Base-by-base conservation (phyloP, 2,113 vertebrate species). In the Sitta europaea region DNA sequence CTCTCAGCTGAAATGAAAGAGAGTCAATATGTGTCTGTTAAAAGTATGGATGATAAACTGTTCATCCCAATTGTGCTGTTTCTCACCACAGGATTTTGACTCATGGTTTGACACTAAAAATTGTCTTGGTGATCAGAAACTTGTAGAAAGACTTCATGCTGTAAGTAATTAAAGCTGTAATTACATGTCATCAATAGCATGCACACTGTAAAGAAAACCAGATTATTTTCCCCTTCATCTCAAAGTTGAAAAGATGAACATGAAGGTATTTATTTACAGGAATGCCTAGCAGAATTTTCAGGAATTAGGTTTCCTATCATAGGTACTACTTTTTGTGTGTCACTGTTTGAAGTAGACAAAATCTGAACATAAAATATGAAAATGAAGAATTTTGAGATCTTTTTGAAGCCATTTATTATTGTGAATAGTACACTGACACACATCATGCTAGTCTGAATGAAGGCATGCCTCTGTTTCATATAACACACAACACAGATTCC, bases 31-130 rank as follows among this genome's bases (percentile, higher is more conserved):
- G 35, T 88, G 22, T 94, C 51, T 94, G 43, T 73, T 92, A 45
- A 68, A 92, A 80, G 40, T 55, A 35, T 35, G 65, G 35, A 57
- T 63, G 51, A 68, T 86, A 63, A 84, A 84, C 31, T 77, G 14
- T 77, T 93, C 22, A 11, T 50, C 53, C 20, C 11, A 38, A 43
- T 85, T 70, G 67, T 91, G 76, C 22, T 74, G 22, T 95, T 96
- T 91, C 84, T 91, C 36, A 78, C 86, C 55, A 61, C 91, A 99
- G 99, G 99, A 99, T 96, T 99, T 99, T 97, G 98, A 99, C 97
- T 99, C 98, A 0, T 99, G 99, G 99, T 99, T 99, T 48, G 99
- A 99, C 94, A 99, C 99, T 74, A 99, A 99, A 97, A 99, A 99
- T 97, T 99, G 98, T 88, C 98, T 99, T 0, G 99, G 99, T 87